Evolutionary conservation across 2,113 vertebrate genomes (phyloP).

Genomic region (Thomomys bottae): DNA sequence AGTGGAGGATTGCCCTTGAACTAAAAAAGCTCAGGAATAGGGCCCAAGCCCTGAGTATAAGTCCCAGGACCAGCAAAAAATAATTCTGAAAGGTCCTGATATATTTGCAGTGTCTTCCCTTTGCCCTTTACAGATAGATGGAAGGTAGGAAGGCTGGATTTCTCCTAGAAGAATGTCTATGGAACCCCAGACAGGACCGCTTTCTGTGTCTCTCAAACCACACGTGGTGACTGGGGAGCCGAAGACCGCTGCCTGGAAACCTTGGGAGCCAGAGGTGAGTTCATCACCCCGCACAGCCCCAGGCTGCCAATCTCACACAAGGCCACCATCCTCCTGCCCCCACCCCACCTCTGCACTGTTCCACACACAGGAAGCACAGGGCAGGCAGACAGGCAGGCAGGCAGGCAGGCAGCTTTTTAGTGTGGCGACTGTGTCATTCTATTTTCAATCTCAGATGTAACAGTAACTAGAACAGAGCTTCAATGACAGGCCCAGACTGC

Average conservation of each 20-base stretch:
- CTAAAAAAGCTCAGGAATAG: too few species aligned
- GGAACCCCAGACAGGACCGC: background rate
- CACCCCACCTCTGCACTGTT: background rate
- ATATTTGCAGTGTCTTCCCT: background rate
- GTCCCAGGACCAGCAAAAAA: too few species aligned
- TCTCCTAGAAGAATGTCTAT: background rate
- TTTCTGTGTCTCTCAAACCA: background rate
- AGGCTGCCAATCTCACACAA: background rate
- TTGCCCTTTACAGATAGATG: background rate
- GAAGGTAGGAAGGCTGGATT: background rate
- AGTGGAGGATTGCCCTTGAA: too few species aligned
- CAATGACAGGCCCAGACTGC: background rate
- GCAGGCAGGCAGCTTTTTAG: background rate
- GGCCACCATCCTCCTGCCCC: background rate
- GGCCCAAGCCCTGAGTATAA: too few species aligned
- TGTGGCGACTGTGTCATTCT: slow-evolving; percentile 1
- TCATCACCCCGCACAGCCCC: too few species aligned
- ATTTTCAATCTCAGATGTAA: slow-evolving; percentile 27
- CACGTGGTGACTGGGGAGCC: rapidly evolving
- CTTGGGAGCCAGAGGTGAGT: rapidly evolving
- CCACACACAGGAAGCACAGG: background rate
- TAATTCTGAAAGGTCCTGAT: too few species aligned
- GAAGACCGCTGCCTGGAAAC: background rate
- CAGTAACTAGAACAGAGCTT: slow-evolving; percentile 40
- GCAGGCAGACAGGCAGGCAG: too few species aligned